phyloP scores from a whole-genome alignment of 2,888 invertebrate genomes.

The Agrenia bidenticulata region DNA sequence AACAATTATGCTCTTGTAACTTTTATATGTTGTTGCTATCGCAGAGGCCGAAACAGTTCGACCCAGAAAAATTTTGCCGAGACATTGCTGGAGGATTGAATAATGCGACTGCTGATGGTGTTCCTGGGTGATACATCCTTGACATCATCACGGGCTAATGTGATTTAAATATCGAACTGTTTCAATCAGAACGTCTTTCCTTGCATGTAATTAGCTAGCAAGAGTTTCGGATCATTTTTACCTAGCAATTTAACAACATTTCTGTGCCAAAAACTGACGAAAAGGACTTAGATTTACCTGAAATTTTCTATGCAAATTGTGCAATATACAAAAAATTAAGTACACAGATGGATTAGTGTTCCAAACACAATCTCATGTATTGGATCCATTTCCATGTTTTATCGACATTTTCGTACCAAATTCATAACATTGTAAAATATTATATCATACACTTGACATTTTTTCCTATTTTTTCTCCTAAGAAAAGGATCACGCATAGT shows the following conservation, averaged over 20 bases:
- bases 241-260: not conserved
- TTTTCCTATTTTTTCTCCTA: no score
- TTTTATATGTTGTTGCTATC: no score
- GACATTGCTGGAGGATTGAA: conserved; percentile 16
- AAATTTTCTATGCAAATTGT: not conserved
- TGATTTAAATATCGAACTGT: not conserved
- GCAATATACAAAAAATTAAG: not conserved
- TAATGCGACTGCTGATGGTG: not conserved
- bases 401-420: no score
- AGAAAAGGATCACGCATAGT: no score
- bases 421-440: no score
- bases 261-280: conserved; percentile 2
- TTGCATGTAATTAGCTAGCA: not conserved
- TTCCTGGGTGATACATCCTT: conserved; percentile 1
- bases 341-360: no score
- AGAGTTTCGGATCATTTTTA: not conserved
- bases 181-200: not conserved
- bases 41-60: conserved; percentile 32
- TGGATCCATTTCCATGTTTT: no score
- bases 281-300: not conserved
- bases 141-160: not conserved
- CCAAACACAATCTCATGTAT: no score
- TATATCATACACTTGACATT: no score
- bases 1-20: no score
- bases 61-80: conserved; percentile 32